Base-by-base conservation (phyloP, 2,113 vertebrate genomes). In the Odocoileus hemionus region DNA sequence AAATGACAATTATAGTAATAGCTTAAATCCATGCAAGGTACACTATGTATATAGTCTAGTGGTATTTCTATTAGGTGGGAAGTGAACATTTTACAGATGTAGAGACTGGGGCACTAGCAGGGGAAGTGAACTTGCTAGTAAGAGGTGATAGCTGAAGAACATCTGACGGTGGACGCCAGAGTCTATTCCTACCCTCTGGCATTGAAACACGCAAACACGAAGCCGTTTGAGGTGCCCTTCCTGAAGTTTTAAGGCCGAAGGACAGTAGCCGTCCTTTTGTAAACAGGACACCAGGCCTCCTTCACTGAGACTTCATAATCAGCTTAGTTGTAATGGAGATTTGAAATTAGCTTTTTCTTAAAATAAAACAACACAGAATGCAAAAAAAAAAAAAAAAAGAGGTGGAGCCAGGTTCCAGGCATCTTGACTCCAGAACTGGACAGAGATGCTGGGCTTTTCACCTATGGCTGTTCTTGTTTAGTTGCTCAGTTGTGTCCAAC, bases 181-280 rank as follows among this genome's bases (percentile, higher is more conserved):
- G 99, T 99, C 86, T 99, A 99, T 57, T 99, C 99, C 57, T 99
- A 99, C 0, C 99, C 99, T 0, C 98, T 99, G 99, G 99, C 99
- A 2, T 99, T 99, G 99, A 99, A 98, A 33, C 99, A 99, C 14
- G 99, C 99, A 16, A 99, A 99, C 95, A 99, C 99, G 54, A 99
- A 99, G 95, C 99, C 99, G 0, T 99, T 99, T 64, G 99, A 99
- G 96, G 99, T 99, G 21, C 99, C 99, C 10, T 99, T 99, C 79
- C 99, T 99, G 93, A 99, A 99, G 98, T 99, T 99, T 95, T 99
- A 97, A 98, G 93, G 94, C 74, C 67, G 67, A 70, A 86, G 52
- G 33, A 96, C 87, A 79, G 67, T 91, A 8, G 11, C 12, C 39
- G 45, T 82, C 89, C 55, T 96, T 98, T 94, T 95, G 25, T 96